Evolutionary conservation across 2,888 invertebrate genomes (phyloP).

Genomic region (Lingula anatina): DNA sequence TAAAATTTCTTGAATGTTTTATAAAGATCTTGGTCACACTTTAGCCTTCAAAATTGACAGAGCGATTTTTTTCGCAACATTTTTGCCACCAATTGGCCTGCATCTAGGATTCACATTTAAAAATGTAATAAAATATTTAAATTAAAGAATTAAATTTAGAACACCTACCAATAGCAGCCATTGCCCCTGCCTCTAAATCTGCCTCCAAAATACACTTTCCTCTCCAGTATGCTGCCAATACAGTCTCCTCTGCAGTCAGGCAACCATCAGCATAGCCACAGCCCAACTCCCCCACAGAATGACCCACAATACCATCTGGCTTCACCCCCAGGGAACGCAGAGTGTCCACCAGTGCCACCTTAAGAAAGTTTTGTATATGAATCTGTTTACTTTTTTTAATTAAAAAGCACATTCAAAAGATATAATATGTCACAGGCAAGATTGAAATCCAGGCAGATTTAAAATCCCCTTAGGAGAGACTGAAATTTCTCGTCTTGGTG

Average conservation of each 20-base stretch:
- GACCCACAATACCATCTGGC: conserved; percentile 93
- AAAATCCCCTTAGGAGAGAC: no score
- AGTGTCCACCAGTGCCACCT: conserved; percentile 88
- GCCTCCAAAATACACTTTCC: conserved; percentile 49
- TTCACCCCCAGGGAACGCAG: conserved; percentile 68
- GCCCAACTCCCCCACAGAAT: conserved; percentile 89
- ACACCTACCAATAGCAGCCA: conserved; percentile 51
- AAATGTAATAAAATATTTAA: no score
- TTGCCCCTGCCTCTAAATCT: conserved; percentile 44
- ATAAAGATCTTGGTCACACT: no score
- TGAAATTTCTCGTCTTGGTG: no score
- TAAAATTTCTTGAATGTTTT: no score
- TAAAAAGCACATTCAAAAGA: no score
- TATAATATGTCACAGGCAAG: no score
- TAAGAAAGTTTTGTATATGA: conserved; percentile 15
- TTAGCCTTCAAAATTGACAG: not conserved
- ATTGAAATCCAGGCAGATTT: no score
- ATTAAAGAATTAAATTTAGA: no score
- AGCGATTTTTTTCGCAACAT: not conserved
- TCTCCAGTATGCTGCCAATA: conserved; percentile 89
- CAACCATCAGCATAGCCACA: conserved; percentile 97
- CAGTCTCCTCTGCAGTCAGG: conserved; percentile 88
- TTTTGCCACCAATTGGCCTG: no score
- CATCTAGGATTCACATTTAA: no score
- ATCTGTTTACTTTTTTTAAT: no score